Conservation (phyloP, 2,888 invertebrate genomes). For the Lepidocyrtinus sp. region DNA sequence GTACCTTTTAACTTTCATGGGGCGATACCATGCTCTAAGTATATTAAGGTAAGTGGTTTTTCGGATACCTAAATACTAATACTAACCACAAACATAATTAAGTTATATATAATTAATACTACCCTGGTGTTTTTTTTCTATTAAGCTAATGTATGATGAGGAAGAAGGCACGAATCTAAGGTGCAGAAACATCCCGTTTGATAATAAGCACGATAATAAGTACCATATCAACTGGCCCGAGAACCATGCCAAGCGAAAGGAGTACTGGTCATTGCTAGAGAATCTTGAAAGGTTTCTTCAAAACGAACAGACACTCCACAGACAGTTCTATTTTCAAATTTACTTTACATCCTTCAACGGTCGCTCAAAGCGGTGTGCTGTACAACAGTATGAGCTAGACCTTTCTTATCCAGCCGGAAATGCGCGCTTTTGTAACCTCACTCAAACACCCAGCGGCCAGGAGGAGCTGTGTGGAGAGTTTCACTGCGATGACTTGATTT, state of each 20-base stretch:
- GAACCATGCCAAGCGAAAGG: slow-evolving; percentile 38
- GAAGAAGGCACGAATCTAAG: slow-evolving; percentile 46
- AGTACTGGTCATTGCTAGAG: slow-evolving; percentile 50
- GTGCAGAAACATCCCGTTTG: slow-evolving; percentile 46
- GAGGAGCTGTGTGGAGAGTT: slow-evolving; percentile 51
- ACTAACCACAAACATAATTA: neutral
- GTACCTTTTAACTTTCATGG: slow-evolving; percentile 53
- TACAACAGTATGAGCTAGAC: slow-evolving; percentile 60
- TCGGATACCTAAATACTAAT: neutral
- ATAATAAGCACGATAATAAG: slow-evolving; percentile 35
- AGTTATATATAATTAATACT: too few species aligned
- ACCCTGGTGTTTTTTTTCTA: neutral
- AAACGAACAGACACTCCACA: slow-evolving; percentile 49
- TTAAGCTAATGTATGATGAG: slow-evolving; percentile 53
- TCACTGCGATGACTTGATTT: slow-evolving; percentile 49
- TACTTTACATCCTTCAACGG: slow-evolving; percentile 53
- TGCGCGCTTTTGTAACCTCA: slow-evolving; percentile 44
- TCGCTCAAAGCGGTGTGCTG: slow-evolving; percentile 47
- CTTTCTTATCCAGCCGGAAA: slow-evolving; percentile 46
- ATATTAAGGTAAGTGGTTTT: slow-evolving; percentile 41
- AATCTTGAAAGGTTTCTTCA: slow-evolving; percentile 54
- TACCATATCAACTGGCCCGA: slow-evolving; percentile 58
- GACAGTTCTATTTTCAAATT: slow-evolving; percentile 59
- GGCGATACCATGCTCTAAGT: slow-evolving; percentile 51
- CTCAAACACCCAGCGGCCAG: slow-evolving; percentile 1